phyloP scores from a whole-genome alignment of 2,797 vertebrate species.

The Rhabdophis nuchalis region DNA sequence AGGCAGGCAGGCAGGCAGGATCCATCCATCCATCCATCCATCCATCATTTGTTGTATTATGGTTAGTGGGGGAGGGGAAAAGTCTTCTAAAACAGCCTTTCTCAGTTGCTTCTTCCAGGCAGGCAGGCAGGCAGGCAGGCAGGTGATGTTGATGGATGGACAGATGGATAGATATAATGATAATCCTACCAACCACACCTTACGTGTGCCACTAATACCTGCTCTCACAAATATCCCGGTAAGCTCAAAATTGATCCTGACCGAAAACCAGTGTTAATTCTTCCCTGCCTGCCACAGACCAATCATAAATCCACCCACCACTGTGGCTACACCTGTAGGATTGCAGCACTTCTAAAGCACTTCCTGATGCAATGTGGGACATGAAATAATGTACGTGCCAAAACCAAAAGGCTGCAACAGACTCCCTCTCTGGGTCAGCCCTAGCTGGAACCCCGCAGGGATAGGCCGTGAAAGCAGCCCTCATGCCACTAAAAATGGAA shows the following conservation, averaged over 20 bases:
- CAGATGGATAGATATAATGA: background rate
- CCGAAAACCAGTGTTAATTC: background rate
- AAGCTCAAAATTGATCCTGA: background rate
- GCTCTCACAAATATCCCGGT: background rate
- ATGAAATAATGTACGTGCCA: background rate
- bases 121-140: no score
- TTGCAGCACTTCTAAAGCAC: background rate
- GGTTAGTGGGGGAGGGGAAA: no score
- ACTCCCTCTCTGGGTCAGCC: no score
- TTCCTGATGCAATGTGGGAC: background rate
- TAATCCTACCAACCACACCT: background rate
- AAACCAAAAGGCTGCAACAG: background rate
- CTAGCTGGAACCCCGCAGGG: background rate
- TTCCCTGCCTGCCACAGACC: background rate
- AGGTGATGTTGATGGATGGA: no score
- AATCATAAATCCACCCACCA: background rate
- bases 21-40: no score
- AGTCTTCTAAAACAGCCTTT: no score
- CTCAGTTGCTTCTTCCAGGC: no score
- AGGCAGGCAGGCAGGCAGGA: no score
- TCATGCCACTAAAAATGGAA: background rate
- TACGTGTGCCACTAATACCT: background rate
- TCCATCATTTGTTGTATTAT: no score
- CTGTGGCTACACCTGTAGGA: background rate
- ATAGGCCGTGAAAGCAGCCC: background rate